Conservation (phyloP, 2,888 invertebrate genomes). For the Cataglyphis livida region DNA sequence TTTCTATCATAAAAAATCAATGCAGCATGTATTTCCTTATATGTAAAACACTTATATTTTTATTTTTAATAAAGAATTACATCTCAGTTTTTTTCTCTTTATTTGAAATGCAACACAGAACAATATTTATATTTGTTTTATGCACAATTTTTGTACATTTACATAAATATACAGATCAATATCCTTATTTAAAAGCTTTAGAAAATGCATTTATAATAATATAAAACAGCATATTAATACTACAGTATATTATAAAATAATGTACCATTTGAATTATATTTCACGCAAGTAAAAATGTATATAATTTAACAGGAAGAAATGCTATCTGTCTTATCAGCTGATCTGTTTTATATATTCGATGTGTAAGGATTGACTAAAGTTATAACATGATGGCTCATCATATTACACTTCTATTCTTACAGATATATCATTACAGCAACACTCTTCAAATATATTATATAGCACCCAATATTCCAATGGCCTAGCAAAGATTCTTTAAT, state of each 20-base stretch:
- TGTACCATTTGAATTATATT: conserved; percentile 3
- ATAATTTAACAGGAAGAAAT: neutral
- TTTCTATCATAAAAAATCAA: conserved; percentile 24
- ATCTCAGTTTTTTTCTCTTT: conserved; percentile 25
- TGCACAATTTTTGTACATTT: conserved; percentile 23
- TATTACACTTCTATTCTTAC: conserved; percentile 25
- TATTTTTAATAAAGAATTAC: conserved; percentile 40
- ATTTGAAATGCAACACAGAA: conserved; percentile 38
- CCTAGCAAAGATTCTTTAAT: conserved; percentile 22
- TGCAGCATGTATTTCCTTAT: neutral
- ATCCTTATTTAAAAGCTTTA: conserved; percentile 14
- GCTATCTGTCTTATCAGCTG: neutral
- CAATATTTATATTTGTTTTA: conserved; percentile 31
- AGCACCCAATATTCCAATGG: conserved; percentile 57
- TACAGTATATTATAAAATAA: conserved; percentile 26
- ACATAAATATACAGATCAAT: neutral
- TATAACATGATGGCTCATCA: neutral
- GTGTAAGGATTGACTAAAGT: conserved; percentile 9
- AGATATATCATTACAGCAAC: conserved; percentile 26
- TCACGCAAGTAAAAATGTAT: neutral
- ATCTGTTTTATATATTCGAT: neutral
- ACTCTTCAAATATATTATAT: conserved; percentile 30
- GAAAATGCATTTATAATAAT: neutral
- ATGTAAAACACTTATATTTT: neutral
- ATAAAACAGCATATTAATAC: conserved; percentile 11